Conservation (phyloP, 2,888 invertebrate genomes). For the Nomada flava region DNA sequence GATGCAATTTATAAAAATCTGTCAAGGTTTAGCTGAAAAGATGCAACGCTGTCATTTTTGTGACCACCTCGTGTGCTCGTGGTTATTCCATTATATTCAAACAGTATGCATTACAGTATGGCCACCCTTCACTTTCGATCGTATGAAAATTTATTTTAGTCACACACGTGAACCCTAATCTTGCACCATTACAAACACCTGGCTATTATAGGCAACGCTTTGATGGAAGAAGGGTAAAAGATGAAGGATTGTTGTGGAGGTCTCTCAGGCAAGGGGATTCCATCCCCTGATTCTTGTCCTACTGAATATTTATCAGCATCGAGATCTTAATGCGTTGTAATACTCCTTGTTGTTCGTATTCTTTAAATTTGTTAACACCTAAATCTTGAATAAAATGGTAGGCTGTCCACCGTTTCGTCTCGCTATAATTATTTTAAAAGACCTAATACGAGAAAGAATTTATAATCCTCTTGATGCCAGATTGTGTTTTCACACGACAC, state of each 20-base stretch:
- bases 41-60: background rate
- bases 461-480: background rate
- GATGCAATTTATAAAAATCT: background rate
- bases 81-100: slow-evolving; percentile 14
- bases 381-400: too few species aligned
- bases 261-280: background rate
- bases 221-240: background rate
- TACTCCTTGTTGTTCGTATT: background rate
- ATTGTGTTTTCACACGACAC: background rate
- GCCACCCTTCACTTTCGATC: slow-evolving; percentile 4
- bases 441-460: background rate
- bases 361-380: background rate
- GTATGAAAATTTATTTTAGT: slow-evolving; percentile 53
- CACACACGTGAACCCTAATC: slow-evolving; percentile 38
- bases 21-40: background rate
- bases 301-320: slow-evolving; percentile 57
- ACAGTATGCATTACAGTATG: background rate
- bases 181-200: slow-evolving; percentile 23
- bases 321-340: slow-evolving; percentile 3
- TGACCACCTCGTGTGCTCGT: background rate
- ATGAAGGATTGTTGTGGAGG: background rate
- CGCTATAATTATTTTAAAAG: background rate
- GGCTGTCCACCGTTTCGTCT: background rate
- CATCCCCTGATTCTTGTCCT: background rate
- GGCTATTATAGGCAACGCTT: slow-evolving; percentile 7